Evolutionary conservation across 1,140 invertebrate genomes (phyloP), one percentile per base, ranked within the genome.

Genomic region (Monomorium pharaonis): DNA sequence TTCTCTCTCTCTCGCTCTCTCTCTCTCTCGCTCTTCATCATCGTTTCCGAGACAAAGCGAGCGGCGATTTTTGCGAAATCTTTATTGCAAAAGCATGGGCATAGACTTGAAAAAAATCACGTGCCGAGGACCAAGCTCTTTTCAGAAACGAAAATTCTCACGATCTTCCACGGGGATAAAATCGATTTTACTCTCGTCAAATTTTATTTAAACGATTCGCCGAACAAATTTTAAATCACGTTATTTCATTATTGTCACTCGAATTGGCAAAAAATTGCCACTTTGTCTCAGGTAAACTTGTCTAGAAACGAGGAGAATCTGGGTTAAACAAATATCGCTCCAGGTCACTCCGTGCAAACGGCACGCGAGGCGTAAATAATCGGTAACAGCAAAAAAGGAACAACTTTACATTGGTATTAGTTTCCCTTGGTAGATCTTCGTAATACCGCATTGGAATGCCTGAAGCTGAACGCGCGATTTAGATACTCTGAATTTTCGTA

Each of bases 31-130:
- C 14, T n/a, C 51, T n/a, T 14, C 56, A 12, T 12, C 21, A 18
- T 74, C 44, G 27, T 47, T 49, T 49, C 30, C 56, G 21, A 47
- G 12, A 49, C 42, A 49, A 42, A 75, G 62, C 49, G 51, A 65
- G 42, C 12, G 24, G 49, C 12, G 27, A 58, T 37, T 86, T 83
- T 86, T 56, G 47, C 75, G 83, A 81, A 86, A 88, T 83, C 49
- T 27, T 76, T 42, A 27, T 81, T 24, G 65, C 51, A 44, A 70
- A 65, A 80, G 42, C 42, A 42, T 27, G n/a, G 33, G 30, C 10
- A 42, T 49, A 24, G 33, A 67, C 47, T 56, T 44, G 77, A 27
- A 42, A 83, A 86, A 84, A 37, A 69, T 76, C 42, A 72, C 42
- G 44, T 44, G 47, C 30, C 85, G 63, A 21, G 74, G n/a, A 42